Evolutionary conservation across 2,888 invertebrate genomes (phyloP), one percentile per base, ranked within the genome.

Genomic region (Leucania comma): DNA sequence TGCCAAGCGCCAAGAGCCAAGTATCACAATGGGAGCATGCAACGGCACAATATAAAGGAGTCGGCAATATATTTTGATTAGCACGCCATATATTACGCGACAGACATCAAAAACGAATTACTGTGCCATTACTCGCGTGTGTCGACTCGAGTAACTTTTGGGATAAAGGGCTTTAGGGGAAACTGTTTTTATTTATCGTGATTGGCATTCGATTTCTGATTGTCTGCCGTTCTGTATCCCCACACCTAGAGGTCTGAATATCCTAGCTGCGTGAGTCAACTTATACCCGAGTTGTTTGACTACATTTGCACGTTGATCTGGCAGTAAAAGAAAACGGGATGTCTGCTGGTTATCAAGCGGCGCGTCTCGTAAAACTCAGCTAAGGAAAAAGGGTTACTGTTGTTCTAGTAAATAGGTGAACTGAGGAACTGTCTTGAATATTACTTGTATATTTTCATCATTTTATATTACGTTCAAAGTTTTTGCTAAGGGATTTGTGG

Each of bases 81-180:
- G 88, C 88, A 90, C 90, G 74, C 85, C 76, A 75, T 85, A 84
- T 81, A 83, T 84, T 89, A 90, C 89, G 86, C 84, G 89, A 88
- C 89, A 89, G 88, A 91, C 92, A 92, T 92, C 91, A 92, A 92
- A 92, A 91, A 90, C 90, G 90, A 89, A 91, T 92, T 91, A 91
- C 90, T 86, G 85, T 78, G 86, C 89, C 87, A 88, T 90, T 90
- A 90, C 86, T 90, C 87, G 86, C 83, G 82, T 82, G 86, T 86
- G 88, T 85, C 86, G 86, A 87, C 81, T 86, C 84, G 82, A 88
- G 88, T 87, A 85, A 85, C 85, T 81, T 87, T 86, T 81, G 84
- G 86, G 84, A 87, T 89, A 88, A 88, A 85, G 83, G 80, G 82
- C 82, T 86, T 81, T 80, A 51, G 75, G 78, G 84, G 81, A 85